Evolutionary conservation across 2,113 vertebrate species (phyloP), one percentile per base, ranked within the genome.

Genomic region (Oxygymnocypris stewartii): DNA sequence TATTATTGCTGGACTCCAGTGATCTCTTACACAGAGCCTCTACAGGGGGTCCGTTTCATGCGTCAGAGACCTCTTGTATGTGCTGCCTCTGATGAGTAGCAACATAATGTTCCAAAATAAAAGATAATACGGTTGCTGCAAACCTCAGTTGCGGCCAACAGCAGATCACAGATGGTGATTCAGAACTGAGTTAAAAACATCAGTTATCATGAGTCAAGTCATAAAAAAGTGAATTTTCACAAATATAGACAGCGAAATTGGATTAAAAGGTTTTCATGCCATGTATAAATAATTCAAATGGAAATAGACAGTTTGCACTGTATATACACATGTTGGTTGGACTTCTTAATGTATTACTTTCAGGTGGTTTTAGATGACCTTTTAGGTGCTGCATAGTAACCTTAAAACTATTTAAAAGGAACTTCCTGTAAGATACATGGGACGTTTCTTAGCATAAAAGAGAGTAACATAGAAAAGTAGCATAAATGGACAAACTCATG

Each of bases 81-180:
- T 44, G 40, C 11, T 75, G 37, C 10, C 7, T 51, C 10, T n/a
- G 2, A 78, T 78, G 47, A 51, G 14, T 31, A 35, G 49, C 76
- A 78, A 35, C 28, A 23, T 78, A 35, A 31, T 78, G 16, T 57
- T 35, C 49, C 47, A 78, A 78, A 78, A 35, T 78, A 78, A 78
- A 78, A 76, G 47, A 78, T 18, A 78, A 54, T 54, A 31, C 44
- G 20, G 76, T 78, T 78, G 76, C 49, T 18, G 16, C 12, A 78
- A 49, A 54, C 25, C 47, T 8, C 25, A 51, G 47, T 51, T 51
- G 37, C 44, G 16, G 16, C 76, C 47, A 78, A 23, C 76, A 78
- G 35, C 35, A 73, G 16, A 42, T 42, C 69, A 11, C 49, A 35
- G 16, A 57, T 57, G 49, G 9, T 73, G 35, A 73, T 57, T 35